phyloP scores from a whole-genome alignment of 1,140 invertebrate genomes.

The Colletes gigas region DNA sequence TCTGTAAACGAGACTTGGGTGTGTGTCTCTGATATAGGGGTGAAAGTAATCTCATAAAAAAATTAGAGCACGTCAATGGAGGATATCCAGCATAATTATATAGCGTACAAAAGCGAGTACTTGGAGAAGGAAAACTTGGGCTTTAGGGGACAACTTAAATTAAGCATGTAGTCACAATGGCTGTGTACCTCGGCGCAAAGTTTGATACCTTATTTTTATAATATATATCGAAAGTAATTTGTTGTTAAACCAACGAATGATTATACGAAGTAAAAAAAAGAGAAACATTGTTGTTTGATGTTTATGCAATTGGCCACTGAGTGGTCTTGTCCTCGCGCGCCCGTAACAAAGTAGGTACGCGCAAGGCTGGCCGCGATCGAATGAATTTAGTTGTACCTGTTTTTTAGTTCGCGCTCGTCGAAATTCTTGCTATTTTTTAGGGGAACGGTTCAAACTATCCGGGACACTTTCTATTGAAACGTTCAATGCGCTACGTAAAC shows the following conservation, averaged over 20 bases:
- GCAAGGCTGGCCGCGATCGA: constrained; percentile 41
- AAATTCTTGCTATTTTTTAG: constrained; percentile 53
- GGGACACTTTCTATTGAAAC: constrained; percentile 20
- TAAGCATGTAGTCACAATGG: constrained; percentile 79
- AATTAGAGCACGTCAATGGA: constrained; percentile 46
- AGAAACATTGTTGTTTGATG: constrained; percentile 77
- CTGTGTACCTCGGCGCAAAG: constrained; percentile 80
- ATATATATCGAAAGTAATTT: constrained; percentile 77
- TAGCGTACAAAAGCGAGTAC: constrained; percentile 49
- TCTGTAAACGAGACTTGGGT: constrained; percentile 31
- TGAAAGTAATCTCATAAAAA: constrained; percentile 44
- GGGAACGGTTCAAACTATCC: constrained; percentile 32
- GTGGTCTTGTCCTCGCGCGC: constrained; percentile 72
- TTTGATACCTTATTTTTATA: constrained; percentile 81
- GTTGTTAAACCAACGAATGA: constrained; percentile 76
- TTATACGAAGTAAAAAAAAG: constrained; percentile 58
- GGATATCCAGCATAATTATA: constrained; percentile 43
- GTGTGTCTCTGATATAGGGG: constrained; percentile 29
- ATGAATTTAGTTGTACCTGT: constrained; percentile 51
- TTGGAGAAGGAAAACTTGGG: constrained; percentile 46
- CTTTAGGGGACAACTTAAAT: constrained; percentile 65
- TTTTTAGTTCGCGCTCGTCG: constrained; percentile 67
- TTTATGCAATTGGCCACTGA: constrained; percentile 79
- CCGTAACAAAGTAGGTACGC: constrained; percentile 64
- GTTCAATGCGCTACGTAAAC: constrained; percentile 31